Evolutionary conservation across 2,797 vertebrate species (phyloP).

Genomic region (Diplodus sargus): DNA sequence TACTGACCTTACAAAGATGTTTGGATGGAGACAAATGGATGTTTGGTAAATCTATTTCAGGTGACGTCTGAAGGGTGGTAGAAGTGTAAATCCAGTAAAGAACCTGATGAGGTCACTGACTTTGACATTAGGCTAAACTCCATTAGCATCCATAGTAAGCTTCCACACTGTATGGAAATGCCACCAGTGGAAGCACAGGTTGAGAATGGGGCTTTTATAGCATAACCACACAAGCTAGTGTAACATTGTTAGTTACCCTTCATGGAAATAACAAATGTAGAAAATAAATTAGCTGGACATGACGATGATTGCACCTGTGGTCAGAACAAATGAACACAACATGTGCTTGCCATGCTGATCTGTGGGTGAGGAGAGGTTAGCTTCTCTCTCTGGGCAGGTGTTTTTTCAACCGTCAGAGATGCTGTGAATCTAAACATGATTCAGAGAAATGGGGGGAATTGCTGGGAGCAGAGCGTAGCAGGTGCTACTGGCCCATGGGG

Average conservation of each 20-base stretch:
- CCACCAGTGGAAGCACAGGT: background rate
- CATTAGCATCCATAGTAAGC: background rate
- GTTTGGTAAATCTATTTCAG: background rate
- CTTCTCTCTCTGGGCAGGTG: slow-evolving; percentile 1
- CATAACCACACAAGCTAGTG: background rate
- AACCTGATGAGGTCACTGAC: background rate
- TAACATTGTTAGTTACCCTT: background rate
- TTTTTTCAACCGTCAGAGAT: slow-evolving; percentile 37
- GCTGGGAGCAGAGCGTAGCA: slow-evolving; percentile 59
- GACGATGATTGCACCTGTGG: background rate
- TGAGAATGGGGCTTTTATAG: background rate
- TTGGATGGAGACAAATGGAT: background rate
- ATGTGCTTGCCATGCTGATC: background rate
- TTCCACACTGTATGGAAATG: background rate
- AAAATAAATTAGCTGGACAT: too few relatives aligned
- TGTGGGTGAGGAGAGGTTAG: background rate
- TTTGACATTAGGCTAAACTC: background rate
- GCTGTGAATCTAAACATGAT: slow-evolving; percentile 16
- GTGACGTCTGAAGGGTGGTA: background rate
- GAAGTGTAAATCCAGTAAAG: slow-evolving; percentile 8
- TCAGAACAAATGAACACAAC: too few relatives aligned
- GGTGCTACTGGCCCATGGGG: slow-evolving; percentile 70
- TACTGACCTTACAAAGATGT: background rate
- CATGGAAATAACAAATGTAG: too few relatives aligned
- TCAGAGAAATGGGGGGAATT: slow-evolving; percentile 16